Evolutionary conservation across 2,113 vertebrate species (phyloP).

Genomic region (Piaya cayana): DNA sequence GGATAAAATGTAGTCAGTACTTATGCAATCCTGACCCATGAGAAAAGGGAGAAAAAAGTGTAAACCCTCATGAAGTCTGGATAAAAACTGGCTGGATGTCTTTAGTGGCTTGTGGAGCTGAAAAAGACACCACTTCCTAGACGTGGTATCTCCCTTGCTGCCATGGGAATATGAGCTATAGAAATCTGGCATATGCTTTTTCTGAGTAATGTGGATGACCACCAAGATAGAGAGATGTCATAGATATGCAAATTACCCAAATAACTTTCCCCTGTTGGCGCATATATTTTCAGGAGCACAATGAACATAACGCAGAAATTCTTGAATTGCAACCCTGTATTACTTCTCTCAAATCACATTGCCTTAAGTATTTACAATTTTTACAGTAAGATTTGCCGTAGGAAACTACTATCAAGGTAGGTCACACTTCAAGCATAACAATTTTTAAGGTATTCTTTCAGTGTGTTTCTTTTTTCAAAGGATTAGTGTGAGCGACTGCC

Average conservation of each 20-base stretch:
- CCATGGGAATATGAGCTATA: rapidly evolving
- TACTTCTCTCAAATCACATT: background rate
- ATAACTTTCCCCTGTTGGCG: background rate
- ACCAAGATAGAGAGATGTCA: background rate
- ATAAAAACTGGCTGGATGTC: background rate
- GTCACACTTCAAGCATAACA: background rate
- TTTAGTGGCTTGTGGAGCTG: background rate
- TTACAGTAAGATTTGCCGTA: background rate
- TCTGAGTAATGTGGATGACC: background rate
- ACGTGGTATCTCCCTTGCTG: background rate
- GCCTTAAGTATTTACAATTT: background rate
- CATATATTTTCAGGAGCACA: background rate
- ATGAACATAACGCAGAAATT: background rate
- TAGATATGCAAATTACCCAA: background rate
- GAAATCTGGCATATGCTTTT: background rate
- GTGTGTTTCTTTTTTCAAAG: background rate
- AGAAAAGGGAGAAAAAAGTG: rapidly evolving
- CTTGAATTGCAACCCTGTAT: background rate
- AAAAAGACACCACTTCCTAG: background rate
- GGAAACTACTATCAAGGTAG: background rate
- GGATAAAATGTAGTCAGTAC: background rate
- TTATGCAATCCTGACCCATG: background rate
- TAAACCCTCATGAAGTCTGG: background rate
- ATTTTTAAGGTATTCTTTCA: background rate
- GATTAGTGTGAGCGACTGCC: background rate